These are phyloP conservation scores for Myripristis jacobus DNA, from an alignment of 2,797 vertebrate genomes.

Conservation along the genomic window DNA sequence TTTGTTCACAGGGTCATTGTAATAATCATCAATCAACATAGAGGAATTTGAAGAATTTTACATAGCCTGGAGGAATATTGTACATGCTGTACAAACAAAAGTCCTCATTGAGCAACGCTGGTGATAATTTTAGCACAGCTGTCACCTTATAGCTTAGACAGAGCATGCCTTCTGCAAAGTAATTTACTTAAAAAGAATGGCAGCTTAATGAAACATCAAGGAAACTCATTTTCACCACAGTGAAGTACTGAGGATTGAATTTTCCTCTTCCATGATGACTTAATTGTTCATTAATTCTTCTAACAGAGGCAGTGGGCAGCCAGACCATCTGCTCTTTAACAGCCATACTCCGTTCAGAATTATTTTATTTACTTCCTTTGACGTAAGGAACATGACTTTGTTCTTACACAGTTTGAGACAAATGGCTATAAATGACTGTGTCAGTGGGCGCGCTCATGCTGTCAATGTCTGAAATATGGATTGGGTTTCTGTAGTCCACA, in stretches of 20 bases:
- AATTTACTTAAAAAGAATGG: neutral
- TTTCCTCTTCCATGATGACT: neutral
- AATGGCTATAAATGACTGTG: constrained; percentile 30
- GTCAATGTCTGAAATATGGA: constrained; percentile 55
- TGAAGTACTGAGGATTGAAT: constrained; percentile 4
- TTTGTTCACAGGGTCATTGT: constrained; percentile 50
- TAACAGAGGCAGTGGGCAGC: constrained; percentile 19
- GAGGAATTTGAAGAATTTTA: constrained; percentile 44
- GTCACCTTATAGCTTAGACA: neutral
- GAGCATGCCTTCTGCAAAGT: constrained; percentile 15
- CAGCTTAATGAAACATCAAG: constrained; percentile 10
- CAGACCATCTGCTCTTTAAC: constrained; percentile 1
- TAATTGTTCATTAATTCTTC: constrained; percentile 3
- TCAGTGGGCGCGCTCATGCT: constrained; percentile 44
- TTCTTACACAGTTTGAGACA: constrained; percentile 36
- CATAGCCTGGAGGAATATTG: constrained; percentile 16
- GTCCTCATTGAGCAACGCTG: constrained; percentile 15
- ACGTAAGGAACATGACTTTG: constrained; percentile 40
- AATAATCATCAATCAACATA: constrained; percentile 26
- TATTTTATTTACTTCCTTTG: constrained; percentile 42
- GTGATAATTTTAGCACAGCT: constrained; percentile 24
- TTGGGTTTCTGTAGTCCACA: constrained; percentile 37
- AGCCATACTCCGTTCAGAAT: neutral
- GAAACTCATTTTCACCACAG: neutral
- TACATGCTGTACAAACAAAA: constrained; percentile 22